Evolutionary conservation across 2,113 vertebrate genomes (phyloP), one percentile per base, ranked within the genome.

Genomic region (Aepyceros melampus): DNA sequence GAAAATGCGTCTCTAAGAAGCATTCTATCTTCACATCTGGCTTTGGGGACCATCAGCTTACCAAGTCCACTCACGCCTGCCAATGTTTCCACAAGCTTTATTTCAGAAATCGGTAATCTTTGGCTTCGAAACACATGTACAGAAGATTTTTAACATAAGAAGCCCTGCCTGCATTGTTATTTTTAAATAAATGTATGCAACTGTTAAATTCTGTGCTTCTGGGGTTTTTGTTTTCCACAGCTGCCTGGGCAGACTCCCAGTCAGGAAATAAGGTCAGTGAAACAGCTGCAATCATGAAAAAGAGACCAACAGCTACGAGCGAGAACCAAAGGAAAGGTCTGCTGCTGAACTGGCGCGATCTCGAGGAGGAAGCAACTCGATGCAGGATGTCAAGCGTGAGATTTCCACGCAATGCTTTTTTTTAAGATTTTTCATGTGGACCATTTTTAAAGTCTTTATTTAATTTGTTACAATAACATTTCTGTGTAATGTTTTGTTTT

Each of bases 71-170:
- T 97, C 94, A 95, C 47, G 97, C 84, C 62, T 58, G n/a, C 94
- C 96, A 84, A 40, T 95, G 97, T 98, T 94, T 96, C 85, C 51
- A 36, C 91, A 96, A 96, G 86, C 98, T 98, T 98, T 97, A 97
- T 88, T 98, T 98, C 96, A 94, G 92, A 98, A 98, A 98, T 94
- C 89, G 91, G 45, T 93, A 97, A 95, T 89, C 96, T 98, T 40
- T 98, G 98, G 87, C 98, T 98, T 98, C 96, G 97, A 98, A 98
- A 98, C 97, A 98, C 87, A 97, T 97, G 97, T 94, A 95, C 76
- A 87, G 89, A 97, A 95, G 97, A 99, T 98, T 98, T 96, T 98
- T 97, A 98, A 97, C 97, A 82, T 94, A 96, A 98, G 96, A 97
- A 98, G 98, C 89, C 98, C 97, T 89, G 97, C 45, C 58, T 95